These are phyloP conservation scores for Puntigrus tetrazona DNA, from an alignment of 2,113 vertebrate species.

Conservation along the genomic window DNA sequence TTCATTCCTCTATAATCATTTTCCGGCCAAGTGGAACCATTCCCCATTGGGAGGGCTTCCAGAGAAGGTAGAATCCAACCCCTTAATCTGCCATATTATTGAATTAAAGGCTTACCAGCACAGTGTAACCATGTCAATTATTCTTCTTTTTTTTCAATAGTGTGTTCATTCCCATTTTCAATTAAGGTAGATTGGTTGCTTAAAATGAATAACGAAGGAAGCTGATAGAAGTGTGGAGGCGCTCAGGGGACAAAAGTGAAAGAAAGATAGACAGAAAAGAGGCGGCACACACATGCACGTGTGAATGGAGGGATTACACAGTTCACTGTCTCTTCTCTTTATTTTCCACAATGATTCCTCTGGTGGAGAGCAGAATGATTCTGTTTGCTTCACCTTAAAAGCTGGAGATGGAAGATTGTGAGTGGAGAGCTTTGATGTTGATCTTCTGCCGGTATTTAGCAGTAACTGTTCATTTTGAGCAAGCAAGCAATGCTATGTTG, in stretches of 20 bases:
- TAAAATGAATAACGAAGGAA: conserved; percentile 46
- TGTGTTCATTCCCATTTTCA: conserved; percentile 64
- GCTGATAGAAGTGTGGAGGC: conserved; percentile 19
- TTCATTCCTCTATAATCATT: conserved; percentile 29
- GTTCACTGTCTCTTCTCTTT: conserved; percentile 34
- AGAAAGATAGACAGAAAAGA: conserved; percentile 20
- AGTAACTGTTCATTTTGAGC: background rate
- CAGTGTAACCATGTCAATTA: conserved; percentile 65
- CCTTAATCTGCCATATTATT: conserved; percentile 77
- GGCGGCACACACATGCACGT: background rate
- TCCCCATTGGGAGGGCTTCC: conserved; percentile 63
- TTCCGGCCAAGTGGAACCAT: conserved; percentile 66
- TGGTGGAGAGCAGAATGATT: background rate
- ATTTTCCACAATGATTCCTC: background rate
- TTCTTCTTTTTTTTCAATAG: conserved; percentile 61
- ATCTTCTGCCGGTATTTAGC: background rate
- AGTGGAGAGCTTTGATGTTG: background rate
- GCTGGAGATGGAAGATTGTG: background rate
- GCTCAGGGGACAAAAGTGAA: conserved; percentile 44
- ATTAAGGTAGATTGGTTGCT: conserved; percentile 61
- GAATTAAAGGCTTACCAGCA: conserved; percentile 73
- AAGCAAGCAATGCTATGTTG: background rate
- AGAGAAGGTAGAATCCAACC: conserved; percentile 69
- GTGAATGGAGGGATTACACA: conserved; percentile 47
- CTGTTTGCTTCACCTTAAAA: background rate